Evolutionary conservation across 2,888 invertebrate genomes (phyloP).

Genomic region (Endomychus coccineus): DNA sequence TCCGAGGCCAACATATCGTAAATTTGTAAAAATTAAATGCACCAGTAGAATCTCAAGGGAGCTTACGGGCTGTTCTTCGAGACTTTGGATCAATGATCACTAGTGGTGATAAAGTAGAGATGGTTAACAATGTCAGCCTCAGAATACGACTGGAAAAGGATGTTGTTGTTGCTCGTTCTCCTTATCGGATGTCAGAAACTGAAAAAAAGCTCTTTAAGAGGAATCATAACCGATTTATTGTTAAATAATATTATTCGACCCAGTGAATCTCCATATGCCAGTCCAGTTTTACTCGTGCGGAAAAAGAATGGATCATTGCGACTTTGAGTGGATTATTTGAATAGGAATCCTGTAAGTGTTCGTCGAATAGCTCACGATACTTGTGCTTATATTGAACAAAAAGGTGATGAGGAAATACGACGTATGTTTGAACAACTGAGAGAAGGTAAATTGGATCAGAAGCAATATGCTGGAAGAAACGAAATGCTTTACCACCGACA

Average conservation of each 20-base stretch:
- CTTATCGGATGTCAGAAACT: too few relatives aligned
- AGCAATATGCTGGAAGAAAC: slow-evolving; percentile 23
- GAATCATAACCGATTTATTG: too few relatives aligned
- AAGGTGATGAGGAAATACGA: slow-evolving; percentile 18
- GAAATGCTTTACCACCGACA: too few relatives aligned
- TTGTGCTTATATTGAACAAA: slow-evolving; percentile 22
- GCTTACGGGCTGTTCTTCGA: slow-evolving; percentile 4
- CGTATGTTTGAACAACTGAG: slow-evolving; percentile 13
- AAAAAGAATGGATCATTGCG: too few relatives aligned
- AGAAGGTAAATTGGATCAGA: slow-evolving; percentile 22
- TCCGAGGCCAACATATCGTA: slow-evolving; percentile 4
- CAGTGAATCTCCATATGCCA: too few relatives aligned
- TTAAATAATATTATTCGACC: too few relatives aligned
- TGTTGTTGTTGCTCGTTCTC: slow-evolving; percentile 2
- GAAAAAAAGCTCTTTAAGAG: too few relatives aligned
- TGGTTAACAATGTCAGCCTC: slow-evolving; percentile 16
- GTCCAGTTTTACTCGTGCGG: too few relatives aligned
- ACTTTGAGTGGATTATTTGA: too few relatives aligned
- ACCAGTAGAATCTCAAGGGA: slow-evolving; percentile 10
- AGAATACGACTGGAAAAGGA: slow-evolving; percentile 6
- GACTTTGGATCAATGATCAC: slow-evolving; percentile 16
- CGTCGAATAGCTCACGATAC: slow-evolving; percentile 13
- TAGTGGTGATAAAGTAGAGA: slow-evolving; percentile 16
- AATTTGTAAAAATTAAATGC: slow-evolving; percentile 13
- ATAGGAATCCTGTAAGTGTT: slow-evolving; percentile 4